These are phyloP conservation scores for Nymphalis io DNA, from an alignment of 1,140 invertebrate species.

Conservation along the genomic window DNA sequence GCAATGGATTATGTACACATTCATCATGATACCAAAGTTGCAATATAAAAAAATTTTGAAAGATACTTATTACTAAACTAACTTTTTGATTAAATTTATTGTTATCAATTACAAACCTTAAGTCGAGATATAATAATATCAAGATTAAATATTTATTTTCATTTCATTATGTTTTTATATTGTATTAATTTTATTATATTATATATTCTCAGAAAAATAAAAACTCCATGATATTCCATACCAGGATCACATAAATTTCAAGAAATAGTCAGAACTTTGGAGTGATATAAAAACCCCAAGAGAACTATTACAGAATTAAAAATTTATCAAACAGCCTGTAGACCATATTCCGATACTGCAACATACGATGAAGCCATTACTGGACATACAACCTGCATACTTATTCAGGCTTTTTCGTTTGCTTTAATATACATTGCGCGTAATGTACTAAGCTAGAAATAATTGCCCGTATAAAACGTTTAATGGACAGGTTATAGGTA, in stretches of 20 bases:
- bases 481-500: conserved; percentile 41
- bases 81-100: too few relatives aligned
- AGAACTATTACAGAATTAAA: conserved; percentile 54
- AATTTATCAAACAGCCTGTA: conserved; percentile 53
- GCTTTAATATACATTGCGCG: conserved; percentile 32
- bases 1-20: too few relatives aligned
- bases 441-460: conserved; percentile 14
- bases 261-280: conserved; percentile 22
- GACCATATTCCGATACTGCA: conserved; percentile 40
- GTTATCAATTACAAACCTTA: neutral
- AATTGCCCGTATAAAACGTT: conserved; percentile 35
- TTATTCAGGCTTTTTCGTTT: conserved; percentile 30
- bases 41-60: too few relatives aligned
- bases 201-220: too few relatives aligned
- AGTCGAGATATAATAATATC: too few relatives aligned
- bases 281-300: conserved; percentile 38
- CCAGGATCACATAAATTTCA: neutral
- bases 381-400: conserved; percentile 30
- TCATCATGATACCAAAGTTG: too few relatives aligned
- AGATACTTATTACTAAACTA: too few relatives aligned
- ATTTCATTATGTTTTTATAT: too few relatives aligned
- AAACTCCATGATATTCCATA: too few relatives aligned
- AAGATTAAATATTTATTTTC: too few relatives aligned
- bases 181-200: too few relatives aligned
- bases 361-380: conserved; percentile 33